Evolutionary conservation across 2,797 vertebrate genomes (phyloP).

Genomic region (Clarias pachynema): DNA sequence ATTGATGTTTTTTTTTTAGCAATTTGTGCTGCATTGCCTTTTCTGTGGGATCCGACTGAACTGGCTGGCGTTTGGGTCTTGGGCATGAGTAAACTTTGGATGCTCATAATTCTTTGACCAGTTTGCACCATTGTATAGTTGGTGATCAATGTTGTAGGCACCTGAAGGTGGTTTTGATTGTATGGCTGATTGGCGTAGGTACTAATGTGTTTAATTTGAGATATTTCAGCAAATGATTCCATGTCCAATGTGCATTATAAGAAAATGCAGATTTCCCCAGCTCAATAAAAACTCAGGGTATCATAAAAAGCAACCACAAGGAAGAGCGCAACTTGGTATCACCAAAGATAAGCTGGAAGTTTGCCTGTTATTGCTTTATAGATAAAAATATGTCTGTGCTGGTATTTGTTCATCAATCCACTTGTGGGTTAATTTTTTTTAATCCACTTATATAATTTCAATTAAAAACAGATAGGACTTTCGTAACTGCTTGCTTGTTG

Average conservation of each 20-base stretch:
- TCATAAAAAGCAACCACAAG: background rate
- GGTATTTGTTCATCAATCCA: background rate
- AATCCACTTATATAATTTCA: background rate
- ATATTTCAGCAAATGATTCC: background rate
- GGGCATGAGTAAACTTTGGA: no score
- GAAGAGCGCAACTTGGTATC: background rate
- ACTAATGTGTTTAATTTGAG: background rate
- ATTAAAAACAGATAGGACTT: background rate
- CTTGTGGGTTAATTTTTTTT: background rate
- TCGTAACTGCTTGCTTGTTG: background rate
- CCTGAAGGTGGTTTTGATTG: no score
- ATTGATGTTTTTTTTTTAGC: no score
- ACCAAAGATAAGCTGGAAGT: background rate
- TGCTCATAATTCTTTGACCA: no score
- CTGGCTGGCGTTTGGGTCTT: no score
- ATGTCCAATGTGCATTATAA: background rate
- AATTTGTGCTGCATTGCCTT: no score
- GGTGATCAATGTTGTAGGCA: no score
- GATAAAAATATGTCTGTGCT: background rate
- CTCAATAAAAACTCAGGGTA: background rate
- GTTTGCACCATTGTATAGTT: no score
- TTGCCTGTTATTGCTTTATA: background rate
- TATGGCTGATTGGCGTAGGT: no score
- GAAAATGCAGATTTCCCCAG: background rate
- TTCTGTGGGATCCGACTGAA: no score